These are phyloP conservation scores for Holothuria glaberrima DNA, from an alignment of 35 echinoderm and acorn worm genomes.

Conservation along the genomic window DNA sequence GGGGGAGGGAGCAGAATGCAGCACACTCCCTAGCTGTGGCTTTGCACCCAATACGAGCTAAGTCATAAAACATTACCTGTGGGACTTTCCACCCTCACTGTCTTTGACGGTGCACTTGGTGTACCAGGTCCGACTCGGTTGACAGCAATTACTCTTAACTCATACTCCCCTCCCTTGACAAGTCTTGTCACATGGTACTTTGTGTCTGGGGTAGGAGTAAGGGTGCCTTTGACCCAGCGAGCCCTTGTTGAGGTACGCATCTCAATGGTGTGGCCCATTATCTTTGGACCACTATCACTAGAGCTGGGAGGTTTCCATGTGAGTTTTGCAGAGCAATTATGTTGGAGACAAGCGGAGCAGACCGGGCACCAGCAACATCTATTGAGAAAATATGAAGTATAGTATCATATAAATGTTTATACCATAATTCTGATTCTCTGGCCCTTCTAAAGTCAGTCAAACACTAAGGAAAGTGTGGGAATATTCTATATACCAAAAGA, in stretches of 20 bases:
- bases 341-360: slow-evolving; percentile 80
- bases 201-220: slow-evolving; percentile 85
- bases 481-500: no score
- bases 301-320: slow-evolving; percentile 80
- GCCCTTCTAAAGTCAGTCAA: no score
- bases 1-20: no score
- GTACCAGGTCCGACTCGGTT: slow-evolving; percentile 86
- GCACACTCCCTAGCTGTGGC: no score
- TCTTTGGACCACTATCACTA: slow-evolving; percentile 83
- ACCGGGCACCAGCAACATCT: slow-evolving; percentile 88
- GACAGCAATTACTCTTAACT: slow-evolving; percentile 88
- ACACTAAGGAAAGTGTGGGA: no score
- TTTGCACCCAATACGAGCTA: no score
- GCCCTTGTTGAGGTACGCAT: slow-evolving; percentile 97
- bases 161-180: slow-evolving; percentile 86
- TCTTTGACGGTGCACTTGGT: slow-evolving; percentile 90
- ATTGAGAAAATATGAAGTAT: background rate
- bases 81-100: slow-evolving; percentile 84
- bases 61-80: slow-evolving; percentile 59
- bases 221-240: slow-evolving; percentile 90
- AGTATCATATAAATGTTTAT: background rate
- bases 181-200: slow-evolving; percentile 76
- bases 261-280: slow-evolving; percentile 90
- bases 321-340: slow-evolving; percentile 75
- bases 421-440: background rate